phyloP scores from a whole-genome alignment of 1,140 invertebrate species.

The Coenobita brevimanus region DNA sequence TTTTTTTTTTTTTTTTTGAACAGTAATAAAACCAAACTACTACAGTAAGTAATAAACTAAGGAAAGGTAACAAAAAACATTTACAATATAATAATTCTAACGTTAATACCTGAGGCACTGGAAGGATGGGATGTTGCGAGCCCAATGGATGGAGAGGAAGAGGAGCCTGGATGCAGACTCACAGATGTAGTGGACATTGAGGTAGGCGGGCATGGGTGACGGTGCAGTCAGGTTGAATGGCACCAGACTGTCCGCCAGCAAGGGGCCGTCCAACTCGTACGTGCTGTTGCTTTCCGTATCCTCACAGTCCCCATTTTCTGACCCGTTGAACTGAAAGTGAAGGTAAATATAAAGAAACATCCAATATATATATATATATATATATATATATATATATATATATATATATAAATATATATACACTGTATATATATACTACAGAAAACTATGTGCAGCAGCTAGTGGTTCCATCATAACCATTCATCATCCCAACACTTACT shows the following conservation, averaged over 20 bases:
- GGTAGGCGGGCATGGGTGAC: slow-evolving; percentile 84
- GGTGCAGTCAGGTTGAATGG: slow-evolving; percentile 88
- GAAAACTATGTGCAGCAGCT: too few relatives aligned
- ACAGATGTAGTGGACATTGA: slow-evolving; percentile 92
- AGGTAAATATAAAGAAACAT: background rate
- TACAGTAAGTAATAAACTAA: too few relatives aligned
- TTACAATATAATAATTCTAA: too few relatives aligned
- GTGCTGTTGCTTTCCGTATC: slow-evolving; percentile 65
- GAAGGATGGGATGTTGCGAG: slow-evolving; percentile 87
- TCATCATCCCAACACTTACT: too few relatives aligned
- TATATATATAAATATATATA: background rate
- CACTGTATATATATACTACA: background rate
- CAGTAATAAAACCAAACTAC: too few relatives aligned
- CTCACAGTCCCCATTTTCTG: slow-evolving; percentile 62
- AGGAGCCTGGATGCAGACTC: slow-evolving; percentile 92
- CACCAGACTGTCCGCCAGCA: slow-evolving; percentile 81
- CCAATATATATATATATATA: slow-evolving; percentile 12
- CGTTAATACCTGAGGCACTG: slow-evolving; percentile 81
- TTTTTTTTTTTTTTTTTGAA: too few relatives aligned
- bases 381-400: background rate
- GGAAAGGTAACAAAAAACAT: too few relatives aligned
- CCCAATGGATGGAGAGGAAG: slow-evolving; percentile 92
- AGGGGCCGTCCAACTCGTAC: slow-evolving; percentile 77
- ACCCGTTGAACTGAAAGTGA: slow-evolving; percentile 49
- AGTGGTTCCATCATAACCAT: too few relatives aligned